phyloP scores from a whole-genome alignment of 1,140 invertebrate genomes.

The Neotoxoptera formosana region DNA sequence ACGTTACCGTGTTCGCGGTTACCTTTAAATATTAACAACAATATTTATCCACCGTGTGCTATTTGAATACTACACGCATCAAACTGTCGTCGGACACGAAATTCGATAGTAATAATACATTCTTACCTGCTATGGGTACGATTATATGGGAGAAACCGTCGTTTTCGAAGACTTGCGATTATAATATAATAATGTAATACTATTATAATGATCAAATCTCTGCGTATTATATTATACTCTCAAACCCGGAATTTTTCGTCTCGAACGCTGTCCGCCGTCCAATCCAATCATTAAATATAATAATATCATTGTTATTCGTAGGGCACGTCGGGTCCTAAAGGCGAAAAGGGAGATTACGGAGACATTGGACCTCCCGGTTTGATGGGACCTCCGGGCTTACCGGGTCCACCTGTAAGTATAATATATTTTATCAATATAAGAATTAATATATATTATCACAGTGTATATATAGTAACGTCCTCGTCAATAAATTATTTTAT shows the following conservation, averaged over 20 bases:
- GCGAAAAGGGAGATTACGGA: constrained; percentile 88
- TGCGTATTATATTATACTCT: background rate
- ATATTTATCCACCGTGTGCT: background rate
- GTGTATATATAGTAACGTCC: background rate
- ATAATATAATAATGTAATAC: background rate
- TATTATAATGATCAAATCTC: background rate
- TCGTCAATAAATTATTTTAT: background rate
- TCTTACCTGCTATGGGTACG: background rate
- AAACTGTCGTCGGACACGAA: background rate
- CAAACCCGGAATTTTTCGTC: background rate
- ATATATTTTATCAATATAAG: background rate
- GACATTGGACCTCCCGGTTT: constrained; percentile 88
- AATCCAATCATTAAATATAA: background rate
- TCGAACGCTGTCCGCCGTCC: background rate
- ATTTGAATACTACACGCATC: background rate
- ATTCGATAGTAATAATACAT: background rate
- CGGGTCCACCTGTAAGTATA: constrained; percentile 75
- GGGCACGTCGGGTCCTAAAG: constrained; percentile 83
- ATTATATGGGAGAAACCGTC: background rate
- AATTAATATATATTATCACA: background rate
- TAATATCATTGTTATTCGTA: constrained; percentile 61
- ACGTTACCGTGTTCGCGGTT: background rate
- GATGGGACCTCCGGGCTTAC: constrained; percentile 85
- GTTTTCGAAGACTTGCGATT: background rate
- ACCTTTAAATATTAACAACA: background rate